phyloP scores from a whole-genome alignment of 2,888 invertebrate species.

The Thecophora atra region DNA sequence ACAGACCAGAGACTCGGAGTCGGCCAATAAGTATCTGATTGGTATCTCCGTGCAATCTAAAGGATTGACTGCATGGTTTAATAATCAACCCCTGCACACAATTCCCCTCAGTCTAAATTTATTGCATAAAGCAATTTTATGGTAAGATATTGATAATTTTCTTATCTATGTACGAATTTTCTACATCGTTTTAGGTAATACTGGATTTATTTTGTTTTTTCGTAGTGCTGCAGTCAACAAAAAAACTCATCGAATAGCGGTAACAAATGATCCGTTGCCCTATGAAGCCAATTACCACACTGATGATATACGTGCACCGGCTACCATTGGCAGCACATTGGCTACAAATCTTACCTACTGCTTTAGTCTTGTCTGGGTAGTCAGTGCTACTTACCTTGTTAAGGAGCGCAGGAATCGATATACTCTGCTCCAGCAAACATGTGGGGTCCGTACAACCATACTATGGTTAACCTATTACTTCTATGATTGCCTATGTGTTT shows the following conservation, averaged over 20 bases:
- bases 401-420: slow-evolving; percentile 38
- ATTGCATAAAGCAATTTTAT: slow-evolving; percentile 51
- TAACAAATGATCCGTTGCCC: slow-evolving; percentile 45
- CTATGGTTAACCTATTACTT: slow-evolving; percentile 33
- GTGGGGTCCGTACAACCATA: slow-evolving; percentile 42
- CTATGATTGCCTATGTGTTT: slow-evolving; percentile 35
- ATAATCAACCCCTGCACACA: slow-evolving; percentile 50
- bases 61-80: slow-evolving; percentile 50
- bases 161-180: background rate
- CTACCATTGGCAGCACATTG: slow-evolving; percentile 43
- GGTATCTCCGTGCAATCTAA: slow-evolving; percentile 45
- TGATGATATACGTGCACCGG: background rate
- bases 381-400: slow-evolving; percentile 35
- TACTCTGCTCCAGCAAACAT: slow-evolving; percentile 47
- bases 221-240: background rate
- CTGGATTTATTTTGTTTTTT: background rate
- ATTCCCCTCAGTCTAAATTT: slow-evolving; percentile 49
- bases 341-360: slow-evolving; percentile 46
- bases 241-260: slow-evolving; percentile 46
- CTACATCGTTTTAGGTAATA: no score
- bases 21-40: slow-evolving; percentile 41
- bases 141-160: background rate
- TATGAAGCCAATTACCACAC: slow-evolving; percentile 29
- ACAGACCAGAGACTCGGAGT: background rate
- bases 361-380: slow-evolving; percentile 43